Conservation (phyloP, 2,888 invertebrate genomes). For the Petrolisthes manimaculis region DNA sequence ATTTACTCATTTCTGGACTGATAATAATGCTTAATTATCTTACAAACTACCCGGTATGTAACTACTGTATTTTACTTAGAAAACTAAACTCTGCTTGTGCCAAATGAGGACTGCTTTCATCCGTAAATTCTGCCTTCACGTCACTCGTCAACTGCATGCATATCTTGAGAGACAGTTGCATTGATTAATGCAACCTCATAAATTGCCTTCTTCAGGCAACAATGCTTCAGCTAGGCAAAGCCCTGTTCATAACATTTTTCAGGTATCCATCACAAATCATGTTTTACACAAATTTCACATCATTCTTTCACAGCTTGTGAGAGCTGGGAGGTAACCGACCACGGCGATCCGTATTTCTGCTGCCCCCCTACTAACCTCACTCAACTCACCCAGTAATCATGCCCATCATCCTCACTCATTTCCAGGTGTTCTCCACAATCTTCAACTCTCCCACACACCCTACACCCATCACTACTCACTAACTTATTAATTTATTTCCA, state of each 20-base stretch:
- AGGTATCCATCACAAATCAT: too few relatives aligned
- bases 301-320: too few relatives aligned
- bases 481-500: too few relatives aligned
- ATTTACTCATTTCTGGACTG: too few relatives aligned
- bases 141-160: conserved; percentile 26
- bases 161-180: conserved; percentile 3
- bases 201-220: conserved; percentile 8
- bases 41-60: too few relatives aligned
- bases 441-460: conserved; percentile 13
- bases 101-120: conserved; percentile 1
- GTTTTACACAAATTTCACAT: too few relatives aligned
- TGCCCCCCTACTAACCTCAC: background rate
- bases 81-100: background rate
- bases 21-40: too few relatives aligned
- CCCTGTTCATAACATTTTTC: too few relatives aligned
- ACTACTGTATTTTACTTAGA: too few relatives aligned
- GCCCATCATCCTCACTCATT: background rate
- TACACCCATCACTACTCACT: background rate
- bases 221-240: background rate
- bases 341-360: background rate
- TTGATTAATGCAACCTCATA: background rate
- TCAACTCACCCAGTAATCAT: background rate
- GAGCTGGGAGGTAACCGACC: too few relatives aligned
- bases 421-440: background rate
- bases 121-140: background rate